Conservation (phyloP, 2,888 invertebrate genomes). For the Xestia sexstrigata region DNA sequence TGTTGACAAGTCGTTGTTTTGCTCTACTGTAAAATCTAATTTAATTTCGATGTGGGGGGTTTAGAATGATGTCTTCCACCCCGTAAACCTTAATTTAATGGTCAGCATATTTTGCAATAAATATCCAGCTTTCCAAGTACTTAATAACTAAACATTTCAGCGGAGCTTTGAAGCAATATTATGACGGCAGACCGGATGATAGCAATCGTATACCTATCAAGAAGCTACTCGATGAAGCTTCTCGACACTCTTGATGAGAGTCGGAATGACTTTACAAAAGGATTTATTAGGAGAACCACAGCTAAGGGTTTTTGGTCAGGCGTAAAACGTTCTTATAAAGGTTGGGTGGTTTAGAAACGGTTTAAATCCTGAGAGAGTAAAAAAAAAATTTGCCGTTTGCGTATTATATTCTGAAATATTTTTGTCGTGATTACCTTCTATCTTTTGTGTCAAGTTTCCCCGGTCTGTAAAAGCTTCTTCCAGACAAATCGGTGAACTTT, state of each 20-base stretch:
- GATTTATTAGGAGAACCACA: neutral
- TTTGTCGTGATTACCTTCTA: too few relatives aligned
- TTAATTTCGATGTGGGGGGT: too few relatives aligned
- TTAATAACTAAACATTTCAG: constrained; percentile 1
- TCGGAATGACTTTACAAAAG: neutral
- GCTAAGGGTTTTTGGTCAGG: neutral
- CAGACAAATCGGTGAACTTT: neutral
- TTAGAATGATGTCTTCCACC: too few relatives aligned
- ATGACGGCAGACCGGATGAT: constrained; percentile 27
- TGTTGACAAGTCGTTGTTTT: too few relatives aligned
- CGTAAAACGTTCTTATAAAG: neutral
- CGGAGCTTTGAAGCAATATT: constrained; percentile 30
- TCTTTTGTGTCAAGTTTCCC: too few relatives aligned
- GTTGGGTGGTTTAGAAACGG: neutral
- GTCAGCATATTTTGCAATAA: neutral
- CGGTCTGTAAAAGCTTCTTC: too few relatives aligned
- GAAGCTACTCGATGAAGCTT: constrained; percentile 11
- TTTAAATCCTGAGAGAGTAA: neutral
- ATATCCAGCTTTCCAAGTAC: neutral
- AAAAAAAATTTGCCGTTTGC: neutral
- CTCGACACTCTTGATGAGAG: constrained; percentile 8
- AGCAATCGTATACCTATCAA: constrained; percentile 25
- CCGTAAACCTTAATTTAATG: constrained; percentile 5
- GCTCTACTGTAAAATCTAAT: too few relatives aligned
- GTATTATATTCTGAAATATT: too few relatives aligned